Percentiles rank a stretch among this genome's conserved stretches.
Conservation (phyloP, 2,888 invertebrate genomes). For the Auanema sp. region DNA sequence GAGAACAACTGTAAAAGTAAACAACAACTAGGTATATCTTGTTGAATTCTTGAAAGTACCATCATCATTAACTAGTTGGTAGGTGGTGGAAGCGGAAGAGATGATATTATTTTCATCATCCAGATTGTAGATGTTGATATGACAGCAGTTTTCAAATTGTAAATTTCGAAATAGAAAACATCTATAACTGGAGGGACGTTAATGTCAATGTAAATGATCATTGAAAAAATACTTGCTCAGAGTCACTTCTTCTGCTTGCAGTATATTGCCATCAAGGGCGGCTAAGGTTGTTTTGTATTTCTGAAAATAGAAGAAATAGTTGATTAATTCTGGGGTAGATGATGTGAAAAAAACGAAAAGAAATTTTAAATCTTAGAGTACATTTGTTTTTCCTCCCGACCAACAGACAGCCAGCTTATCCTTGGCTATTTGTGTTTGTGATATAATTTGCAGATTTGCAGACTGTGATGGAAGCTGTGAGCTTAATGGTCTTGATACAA, state of each 20-base stretch:
- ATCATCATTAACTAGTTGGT: not conserved
- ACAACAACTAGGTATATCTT: constrained; percentile 17
- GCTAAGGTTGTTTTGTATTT: constrained; percentile 1
- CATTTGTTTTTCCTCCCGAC: constrained; percentile 3
- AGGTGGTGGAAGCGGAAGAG: not conserved
- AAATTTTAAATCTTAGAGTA: no score
- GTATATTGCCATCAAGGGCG: constrained; percentile 28
- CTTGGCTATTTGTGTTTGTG: constrained; percentile 38
- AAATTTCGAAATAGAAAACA: constrained; percentile 49
- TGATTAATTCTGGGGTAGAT: no score
- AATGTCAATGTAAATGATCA: not conserved
- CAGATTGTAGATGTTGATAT: constrained; percentile 32
- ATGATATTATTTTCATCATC: constrained; percentile 7
- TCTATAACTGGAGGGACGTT: constrained; percentile 11
- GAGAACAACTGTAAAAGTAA: constrained; percentile 4
- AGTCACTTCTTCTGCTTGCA: constrained; percentile 32
- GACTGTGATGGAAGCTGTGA: constrained; percentile 39
- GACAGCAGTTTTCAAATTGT: constrained; percentile 49
- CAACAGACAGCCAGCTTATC: constrained; percentile 42
- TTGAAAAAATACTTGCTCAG: constrained; percentile 6
- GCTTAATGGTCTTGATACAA: constrained; percentile 44
- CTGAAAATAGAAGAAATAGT: no score
- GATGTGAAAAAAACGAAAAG: no score
- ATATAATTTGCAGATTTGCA: constrained; percentile 30
- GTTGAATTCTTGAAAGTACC: constrained; percentile 12